Evolutionary conservation across 2,888 invertebrate species (phyloP), one percentile per base, ranked within the genome.

Genomic region (Nudaria mundana): DNA sequence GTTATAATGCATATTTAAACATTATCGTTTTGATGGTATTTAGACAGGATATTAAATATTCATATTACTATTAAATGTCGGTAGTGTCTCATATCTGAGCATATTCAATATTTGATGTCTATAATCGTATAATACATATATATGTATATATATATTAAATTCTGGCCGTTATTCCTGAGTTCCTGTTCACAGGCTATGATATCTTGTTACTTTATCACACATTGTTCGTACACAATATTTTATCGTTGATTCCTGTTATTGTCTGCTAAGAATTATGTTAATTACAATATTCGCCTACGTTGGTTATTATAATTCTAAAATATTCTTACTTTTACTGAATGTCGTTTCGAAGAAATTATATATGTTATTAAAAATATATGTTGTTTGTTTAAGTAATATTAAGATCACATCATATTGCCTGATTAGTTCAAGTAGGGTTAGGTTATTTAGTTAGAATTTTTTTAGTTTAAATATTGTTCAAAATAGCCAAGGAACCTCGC

Each of bases 301-400:
- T 56, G 37, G 43, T 47, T 40, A 42, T 55, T 51, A 48, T 48
- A 41, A 41, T 34, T 52, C 53, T 40, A 50, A 46, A 40, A 50
- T 49, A 44, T 25, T 25, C 30, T 40, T 48, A 41, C 42, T 40
- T 40, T 32, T 7, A 20, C 46, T 38, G 49, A 58, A 47, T 56
- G 57, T 59, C 62, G 46, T 64, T 64, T 48, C 53, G 57, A 42
- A 61, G 41, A 53, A 50, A 56, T 20, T 7, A 20, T 52, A 48
- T 57, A 57, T 57, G 58, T 61, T 61, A 54, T 55, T 40, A 55
- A 55, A 56, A 56, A 58, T n/a, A n/a, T n/a, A n/a, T n/a, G n/a
- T n/a, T n/a, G n/a, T n/a, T n/a, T n/a, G n/a, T n/a, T n/a, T n/a
- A n/a, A n/a, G n/a, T n/a, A n/a, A n/a, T n/a, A n/a, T n/a, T n/a